Percentiles rank a stretch among this genome's conserved stretches.
These are phyloP conservation scores for Neolamprologus ventralis DNA, from an alignment of 2,113 vertebrate species.

Conservation along the genomic window DNA sequence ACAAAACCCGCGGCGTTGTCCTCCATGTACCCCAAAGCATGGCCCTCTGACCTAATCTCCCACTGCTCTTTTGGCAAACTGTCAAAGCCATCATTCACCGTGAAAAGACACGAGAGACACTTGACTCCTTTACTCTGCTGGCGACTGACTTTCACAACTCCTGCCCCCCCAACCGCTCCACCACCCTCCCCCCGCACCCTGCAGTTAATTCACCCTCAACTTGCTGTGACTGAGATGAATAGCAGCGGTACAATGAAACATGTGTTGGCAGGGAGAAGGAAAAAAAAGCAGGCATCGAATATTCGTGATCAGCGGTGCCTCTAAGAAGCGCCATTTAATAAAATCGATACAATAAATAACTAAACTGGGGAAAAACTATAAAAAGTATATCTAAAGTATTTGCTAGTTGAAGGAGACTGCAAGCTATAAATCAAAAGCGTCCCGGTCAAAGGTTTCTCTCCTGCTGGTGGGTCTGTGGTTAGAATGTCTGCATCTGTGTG, in stretches of 20 bases:
- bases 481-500: neutral
- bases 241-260: neutral
- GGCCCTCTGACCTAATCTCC: slow-evolving; percentile 47
- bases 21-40: slow-evolving; percentile 25
- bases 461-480: neutral
- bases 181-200: neutral
- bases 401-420: neutral
- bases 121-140: slow-evolving; percentile 57
- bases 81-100: slow-evolving; percentile 74
- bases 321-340: neutral
- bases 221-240: neutral
- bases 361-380: accelerated
- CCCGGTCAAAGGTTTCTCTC: slow-evolving; percentile 42
- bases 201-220: slow-evolving; percentile 10
- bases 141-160: slow-evolving; percentile 59
- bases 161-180: neutral
- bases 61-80: slow-evolving; percentile 71
- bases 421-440: slow-evolving; percentile 6
- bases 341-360: neutral
- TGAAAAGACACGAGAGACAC: slow-evolving; percentile 62
- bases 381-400: neutral
- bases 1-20: slow-evolving; percentile 10
- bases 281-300: neutral
- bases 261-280: neutral
- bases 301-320: neutral